Percentiles rank a stretch among this genome's conserved stretches.
Conservation (phyloP, 2,797 vertebrate genomes). For the Phoebastria nigripes region DNA sequence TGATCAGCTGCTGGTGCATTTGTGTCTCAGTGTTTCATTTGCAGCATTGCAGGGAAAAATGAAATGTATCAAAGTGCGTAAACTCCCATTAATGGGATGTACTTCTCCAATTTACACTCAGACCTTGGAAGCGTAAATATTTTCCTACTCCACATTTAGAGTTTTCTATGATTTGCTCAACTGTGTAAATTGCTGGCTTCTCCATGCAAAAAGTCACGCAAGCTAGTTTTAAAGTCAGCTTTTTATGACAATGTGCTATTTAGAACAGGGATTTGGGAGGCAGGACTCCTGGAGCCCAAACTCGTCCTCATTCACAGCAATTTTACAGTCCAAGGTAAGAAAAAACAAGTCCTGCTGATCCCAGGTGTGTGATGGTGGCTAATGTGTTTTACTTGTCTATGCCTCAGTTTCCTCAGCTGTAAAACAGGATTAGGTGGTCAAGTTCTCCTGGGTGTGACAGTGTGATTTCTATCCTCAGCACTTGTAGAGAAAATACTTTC, state of each 20-base stretch:
- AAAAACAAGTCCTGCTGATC: not conserved
- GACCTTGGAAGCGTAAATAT: constrained; percentile 60
- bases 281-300: constrained; percentile 9
- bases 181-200: constrained; percentile 32
- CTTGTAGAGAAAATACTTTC: not conserved
- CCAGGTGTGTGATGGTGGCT: not conserved
- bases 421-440: not conserved
- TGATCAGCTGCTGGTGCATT: not conserved
- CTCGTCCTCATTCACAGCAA: not conserved
- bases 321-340: constrained; percentile 22
- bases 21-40: constrained; percentile 11
- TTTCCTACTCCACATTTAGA: constrained; percentile 48
- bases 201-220: not conserved
- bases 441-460: not conserved
- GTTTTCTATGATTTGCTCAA: constrained; percentile 10
- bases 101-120: constrained; percentile 63
- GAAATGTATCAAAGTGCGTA: constrained; percentile 41
- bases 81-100: constrained; percentile 50
- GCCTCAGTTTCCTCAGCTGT: constrained; percentile 22
- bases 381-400: not conserved
- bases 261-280: not conserved
- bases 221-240: constrained; percentile 21
- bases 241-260: constrained; percentile 17
- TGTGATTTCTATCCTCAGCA: not conserved
- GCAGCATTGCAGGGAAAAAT: not conserved